Evolutionary conservation across 2,113 vertebrate species (phyloP), one percentile per base, ranked within the genome.

Genomic region (Halcyon malimbica): DNA sequence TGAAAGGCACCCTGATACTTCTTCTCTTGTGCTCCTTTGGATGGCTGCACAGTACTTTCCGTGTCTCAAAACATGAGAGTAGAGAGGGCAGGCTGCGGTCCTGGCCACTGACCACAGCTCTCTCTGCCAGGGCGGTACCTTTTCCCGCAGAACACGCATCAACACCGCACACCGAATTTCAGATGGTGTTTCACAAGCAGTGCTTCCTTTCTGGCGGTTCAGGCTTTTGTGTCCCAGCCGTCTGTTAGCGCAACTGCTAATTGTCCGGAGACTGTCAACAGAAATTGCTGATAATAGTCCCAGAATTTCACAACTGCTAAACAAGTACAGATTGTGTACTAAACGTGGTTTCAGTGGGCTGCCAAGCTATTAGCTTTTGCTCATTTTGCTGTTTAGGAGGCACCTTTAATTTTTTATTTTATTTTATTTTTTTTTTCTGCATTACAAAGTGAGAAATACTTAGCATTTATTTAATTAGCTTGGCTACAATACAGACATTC

Each of bases 381-480:
- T 88, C 83, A 18, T 91, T 89, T 94, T 94, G 76, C 91, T 93
- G 74, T 74, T 97, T 95, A 78, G 87, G 89, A 97, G 81, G 33
- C 64, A 96, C 78, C 59, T 97, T 96, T 96, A 82, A 60, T 94
- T 62, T 51, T 51, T 51, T 51, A n/a, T 25, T 31, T 78, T 11
- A 20, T 48, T n/a, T 39, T 67, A 63, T 69, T 37, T 54, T 37
- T 39, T 63, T 69, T 13, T 37, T 2, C 39, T 84, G 46, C 57
- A 54, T 92, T 90, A 87, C 77, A 63, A 90, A 96, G 60, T 24
- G 12, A 94, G 75, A 95, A 96, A 97, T 83, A 89, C 69, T 95
- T 95, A 93, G 89, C 78, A 83, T 93, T 94, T 94, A 96, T 92
- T 95, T 96, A 97, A 93, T 97, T 90, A 97, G 68, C 82, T 96